These are phyloP conservation scores for Lagocephalus sceleratus DNA, from an alignment of 2,797 vertebrate genomes.

Conservation along the genomic window DNA sequence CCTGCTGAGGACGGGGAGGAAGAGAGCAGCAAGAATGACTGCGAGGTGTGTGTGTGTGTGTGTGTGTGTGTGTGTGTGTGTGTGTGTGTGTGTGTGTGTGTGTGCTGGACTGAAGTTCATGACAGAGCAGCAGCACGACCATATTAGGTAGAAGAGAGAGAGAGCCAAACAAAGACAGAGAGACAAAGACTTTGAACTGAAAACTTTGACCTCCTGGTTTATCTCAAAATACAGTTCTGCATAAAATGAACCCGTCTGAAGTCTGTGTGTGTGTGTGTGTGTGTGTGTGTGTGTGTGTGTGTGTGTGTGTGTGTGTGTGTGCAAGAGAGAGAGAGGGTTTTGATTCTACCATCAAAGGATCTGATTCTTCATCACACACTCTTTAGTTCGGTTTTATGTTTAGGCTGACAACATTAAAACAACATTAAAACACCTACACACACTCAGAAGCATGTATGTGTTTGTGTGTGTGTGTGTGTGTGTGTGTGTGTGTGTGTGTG, in stretches of 20 bases:
- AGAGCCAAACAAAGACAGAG: conserved; percentile 30
- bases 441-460: no score
- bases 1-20: background rate
- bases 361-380: no score
- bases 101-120: conserved; percentile 17
- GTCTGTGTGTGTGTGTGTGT: conserved; percentile 19
- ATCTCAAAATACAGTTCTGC: conserved; percentile 47
- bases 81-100: conserved; percentile 11
- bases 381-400: no score
- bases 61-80: conserved; percentile 20
- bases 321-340: no score
- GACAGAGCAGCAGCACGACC: conserved; percentile 44
- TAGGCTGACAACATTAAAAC: no score
- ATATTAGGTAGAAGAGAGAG: conserved; percentile 69
- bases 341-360: no score
- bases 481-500: no score
- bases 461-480: no score
- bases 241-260: conserved; percentile 47
- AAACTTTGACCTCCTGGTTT: conserved; percentile 53
- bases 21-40: conserved; percentile 20
- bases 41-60: conserved; percentile 27
- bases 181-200: conserved; percentile 44
- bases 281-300: conserved; percentile 23
- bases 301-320: conserved; percentile 8
- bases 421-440: no score